Evolutionary conservation across 1,140 invertebrate species (phyloP).

Genomic region (Conus ventricosus): DNA sequence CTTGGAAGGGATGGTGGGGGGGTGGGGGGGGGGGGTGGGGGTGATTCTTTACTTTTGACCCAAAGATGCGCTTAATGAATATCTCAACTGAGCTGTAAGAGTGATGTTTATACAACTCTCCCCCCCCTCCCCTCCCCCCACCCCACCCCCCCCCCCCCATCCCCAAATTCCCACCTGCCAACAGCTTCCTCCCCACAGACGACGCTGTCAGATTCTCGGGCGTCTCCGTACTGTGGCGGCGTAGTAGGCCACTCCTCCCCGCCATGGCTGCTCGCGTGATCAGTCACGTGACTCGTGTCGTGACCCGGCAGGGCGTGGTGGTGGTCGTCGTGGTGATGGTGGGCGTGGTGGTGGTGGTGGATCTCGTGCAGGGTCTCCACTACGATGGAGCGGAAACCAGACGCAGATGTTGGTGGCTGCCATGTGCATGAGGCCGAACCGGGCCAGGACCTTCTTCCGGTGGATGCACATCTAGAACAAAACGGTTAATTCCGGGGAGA

Average conservation of each 20-base stretch:
- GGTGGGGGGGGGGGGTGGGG: too few relatives aligned
- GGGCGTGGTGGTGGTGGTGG: conserved; percentile 29
- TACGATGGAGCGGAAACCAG: conserved; percentile 74
- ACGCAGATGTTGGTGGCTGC: conserved; percentile 97
- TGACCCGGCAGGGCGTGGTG: not conserved
- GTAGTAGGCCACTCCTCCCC: too few relatives aligned
- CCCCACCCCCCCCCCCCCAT: too few relatives aligned
- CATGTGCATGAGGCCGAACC: conserved; percentile 96
- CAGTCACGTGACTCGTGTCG: not conserved
- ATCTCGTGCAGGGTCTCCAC: conserved; percentile 57
- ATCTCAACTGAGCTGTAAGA: too few relatives aligned
- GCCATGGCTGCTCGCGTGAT: not conserved
- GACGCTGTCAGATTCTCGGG: not conserved
- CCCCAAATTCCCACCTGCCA: not conserved
- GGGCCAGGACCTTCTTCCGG: conserved; percentile 88
- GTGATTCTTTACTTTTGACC: too few relatives aligned
- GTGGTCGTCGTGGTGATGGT: conserved; percentile 8
- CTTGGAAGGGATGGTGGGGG: too few relatives aligned
- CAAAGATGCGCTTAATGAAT: too few relatives aligned
- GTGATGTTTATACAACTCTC: too few relatives aligned
- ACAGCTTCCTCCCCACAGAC: conserved; percentile 9
- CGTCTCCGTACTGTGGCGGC: too few relatives aligned
- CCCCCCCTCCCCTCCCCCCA: too few relatives aligned
- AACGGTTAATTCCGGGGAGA: not conserved
- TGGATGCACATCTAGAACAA: conserved; percentile 56